Base-by-base conservation (phyloP, 2,888 invertebrate species). In the Enchytraeus crypticus region DNA sequence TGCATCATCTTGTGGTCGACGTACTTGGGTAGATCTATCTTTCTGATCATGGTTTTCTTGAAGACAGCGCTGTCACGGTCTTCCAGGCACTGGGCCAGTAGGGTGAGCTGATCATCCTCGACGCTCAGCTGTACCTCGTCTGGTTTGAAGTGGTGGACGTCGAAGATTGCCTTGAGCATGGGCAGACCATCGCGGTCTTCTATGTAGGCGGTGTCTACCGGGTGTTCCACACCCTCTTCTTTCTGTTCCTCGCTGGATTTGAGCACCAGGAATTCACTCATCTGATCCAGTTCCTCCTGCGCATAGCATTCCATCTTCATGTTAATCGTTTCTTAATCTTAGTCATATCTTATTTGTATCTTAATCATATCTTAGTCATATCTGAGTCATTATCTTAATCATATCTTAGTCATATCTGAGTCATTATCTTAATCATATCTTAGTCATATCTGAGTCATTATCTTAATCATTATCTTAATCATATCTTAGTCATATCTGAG, bases 151-250 rank as follows among this genome's bases (percentile, higher is more conserved):
- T 67, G 60, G 21, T 66, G 61, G 18, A 69, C 66, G 51, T 69
- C 69, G 57, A 69, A 69, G 46, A 67, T 54, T 29, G 66, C 69
- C 51, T 66, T 69, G 21, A 69, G 61, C 34, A 66, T 60, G 8
- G 69, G 69, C 63, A 67, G 54, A 4, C 69, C 69, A 23, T 69
- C 68, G 18, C 58, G 55, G 55, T 68, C 65, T 29, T 67, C 68
- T 11, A 69, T 64, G 63, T 59, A 69, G 45, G 69, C 69, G n/a
- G 69, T 69, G 63, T 69, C 69, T 11, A 69, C 63, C 5, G 67
- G 69, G 29, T 64, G 51, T 5, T 61, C 62, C 32, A 64, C 62
- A 3, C 69, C 69, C 47, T 69, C 69, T 43, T 66, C 65, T 32
- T 59, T 55, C 62, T 69, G 68, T 53, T 69, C 68, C 55, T 69